Evolutionary conservation across 2,113 vertebrate species (phyloP), one percentile per base, ranked within the genome.

Genomic region (Procapra przewalskii): DNA sequence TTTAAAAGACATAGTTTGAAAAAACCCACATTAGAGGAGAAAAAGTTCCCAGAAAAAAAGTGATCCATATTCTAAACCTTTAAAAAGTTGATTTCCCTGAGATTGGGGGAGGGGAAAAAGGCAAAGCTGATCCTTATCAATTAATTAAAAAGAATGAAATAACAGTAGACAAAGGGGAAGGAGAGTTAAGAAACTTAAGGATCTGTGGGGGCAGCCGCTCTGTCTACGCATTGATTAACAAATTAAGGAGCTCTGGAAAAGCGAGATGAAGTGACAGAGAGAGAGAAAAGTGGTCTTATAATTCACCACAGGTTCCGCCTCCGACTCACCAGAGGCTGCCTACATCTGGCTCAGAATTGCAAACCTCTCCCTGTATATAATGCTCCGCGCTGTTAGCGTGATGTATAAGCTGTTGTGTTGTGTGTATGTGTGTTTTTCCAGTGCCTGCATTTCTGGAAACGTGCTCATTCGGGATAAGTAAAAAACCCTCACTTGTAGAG

Each of bases 101-200:
- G 94, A 97, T 91, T 92, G 64, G 75, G 62, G n/a, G 55, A 43
- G 83, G 19, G 10, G n/a, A 3, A 59, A 89, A 80, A 87, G 57
- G 71, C 57, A 27, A 96, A 64, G 86, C 55, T 91, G 97, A 96
- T 92, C 83, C 55, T 97, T 95, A 97, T 97, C 91, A 92, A 96
- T 96, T 91, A 97, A 96, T 98, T 98, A 98, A 97, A 97, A 97
- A 91, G 95, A 96, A 97, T 62, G 54, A 97, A 97, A 93, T 94
- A 98, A 97, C 83, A 29, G 17, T 62, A 91, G 93, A 7, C 16
- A 97, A 95, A 92, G 59, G 79, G 80, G 95, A 98, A 87, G 82
- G 59, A 57, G 90, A 91, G 48, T 86, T 83, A 86, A 93, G 94
- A 90, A 98, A 98, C 84, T 97, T 71, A 96, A 98, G 90, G 94